Evolutionary conservation across 2,888 invertebrate genomes (phyloP).

Genomic region (Euplexia lucipara): DNA sequence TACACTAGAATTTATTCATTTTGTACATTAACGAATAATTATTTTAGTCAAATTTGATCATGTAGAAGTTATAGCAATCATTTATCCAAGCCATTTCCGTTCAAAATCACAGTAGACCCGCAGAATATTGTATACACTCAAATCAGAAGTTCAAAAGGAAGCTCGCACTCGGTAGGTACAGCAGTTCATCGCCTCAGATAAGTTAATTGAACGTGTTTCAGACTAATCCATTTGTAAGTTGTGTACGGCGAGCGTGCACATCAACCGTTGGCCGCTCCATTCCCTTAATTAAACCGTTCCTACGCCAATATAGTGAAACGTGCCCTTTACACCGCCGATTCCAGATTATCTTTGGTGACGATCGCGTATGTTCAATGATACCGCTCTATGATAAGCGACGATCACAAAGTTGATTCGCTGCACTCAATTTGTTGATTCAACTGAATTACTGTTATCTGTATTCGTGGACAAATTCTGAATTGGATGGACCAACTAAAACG

Average conservation of each 20-base stretch:
- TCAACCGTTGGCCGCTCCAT: conserved; percentile 75
- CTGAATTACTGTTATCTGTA: conserved; percentile 41
- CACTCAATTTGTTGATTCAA: conserved; percentile 57
- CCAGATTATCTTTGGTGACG: conserved; percentile 59
- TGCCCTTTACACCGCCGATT: conserved; percentile 67
- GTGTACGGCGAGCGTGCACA: conserved; percentile 67
- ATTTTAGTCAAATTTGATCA: no score
- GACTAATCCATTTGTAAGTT: conserved; percentile 87
- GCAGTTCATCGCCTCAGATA: conserved; percentile 70
- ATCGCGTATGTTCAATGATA: conserved; percentile 57
- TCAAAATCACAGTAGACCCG: conserved; percentile 8
- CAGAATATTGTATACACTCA: conserved; percentile 23
- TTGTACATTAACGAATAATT: no score
- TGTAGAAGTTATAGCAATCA: no score
- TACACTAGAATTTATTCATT: no score
- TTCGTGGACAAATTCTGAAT: conserved; percentile 17
- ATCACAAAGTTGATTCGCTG: conserved; percentile 52
- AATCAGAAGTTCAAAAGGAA: conserved; percentile 43
- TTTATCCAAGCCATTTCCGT: not conserved
- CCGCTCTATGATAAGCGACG: conserved; percentile 49
- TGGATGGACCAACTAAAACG: conserved; percentile 35
- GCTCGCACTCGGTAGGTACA: conserved; percentile 48
- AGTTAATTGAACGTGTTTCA: conserved; percentile 79
- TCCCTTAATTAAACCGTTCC: conserved; percentile 87
- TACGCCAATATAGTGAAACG: conserved; percentile 68